Evolutionary conservation across 2,888 invertebrate species (phyloP), one percentile per base, ranked within the genome.

Genomic region (Chymomyza fuscimana): DNA sequence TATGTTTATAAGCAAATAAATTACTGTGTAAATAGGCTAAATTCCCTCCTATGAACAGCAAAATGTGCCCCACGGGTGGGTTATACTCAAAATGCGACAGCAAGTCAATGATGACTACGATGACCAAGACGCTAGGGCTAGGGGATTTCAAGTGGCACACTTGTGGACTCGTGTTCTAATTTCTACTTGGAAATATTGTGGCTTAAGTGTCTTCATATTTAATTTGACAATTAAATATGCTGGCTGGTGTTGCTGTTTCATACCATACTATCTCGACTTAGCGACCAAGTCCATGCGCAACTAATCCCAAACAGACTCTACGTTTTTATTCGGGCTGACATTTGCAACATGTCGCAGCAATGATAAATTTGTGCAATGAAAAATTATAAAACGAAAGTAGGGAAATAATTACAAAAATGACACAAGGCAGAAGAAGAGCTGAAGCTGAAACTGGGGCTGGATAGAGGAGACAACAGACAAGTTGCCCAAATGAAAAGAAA

Each of bases 1-100:
- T 86, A 83, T 83, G 83, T 83, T 83, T 86, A 84, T 83, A 83
- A 86, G 87, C 87, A 83, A 83, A 83, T 83, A 84, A 83, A 83
- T 83, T 83, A 83, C 87, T 84, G 87, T 82, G 85, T 82, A 83
- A 83, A 83, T 83, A 83, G 87, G 87, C 86, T 83, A 83, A 86
- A 86, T 83, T 79, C 82, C 69, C 84, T 84, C 77, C 73, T 79
- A 80, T 81, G 81, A 73, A 79, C 76, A 66, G 69, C 67, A 72
- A 78, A 74, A 80, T 80, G 71, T 73, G 70, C 62, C 59, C 59
- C 59, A 25, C 32, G 59, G 32, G 56, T 56, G 29, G 59, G 32
- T 15, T 51, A 51, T 15, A 12, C 59, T 15, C 25, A n/a, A 59
- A 29, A 15, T 25, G 22, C 58, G 58, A 58, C 16, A 58, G 19